Conservation (phyloP, 2,888 invertebrate species). For the Noctua fimbriata region DNA sequence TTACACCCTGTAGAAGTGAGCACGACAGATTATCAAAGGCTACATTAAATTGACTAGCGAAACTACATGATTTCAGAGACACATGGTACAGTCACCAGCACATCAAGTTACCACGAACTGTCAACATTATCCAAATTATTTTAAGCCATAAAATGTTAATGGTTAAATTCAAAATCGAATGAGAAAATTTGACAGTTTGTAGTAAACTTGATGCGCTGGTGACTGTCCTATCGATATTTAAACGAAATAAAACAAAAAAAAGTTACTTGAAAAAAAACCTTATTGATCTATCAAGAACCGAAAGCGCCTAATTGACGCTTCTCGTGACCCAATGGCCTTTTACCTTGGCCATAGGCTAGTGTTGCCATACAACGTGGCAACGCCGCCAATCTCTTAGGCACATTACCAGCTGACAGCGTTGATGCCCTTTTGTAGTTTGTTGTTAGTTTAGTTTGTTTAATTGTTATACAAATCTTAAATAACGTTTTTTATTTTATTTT, state of each 20-base stretch:
- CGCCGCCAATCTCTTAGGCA: neutral
- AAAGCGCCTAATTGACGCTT: neutral
- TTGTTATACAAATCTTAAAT: neutral
- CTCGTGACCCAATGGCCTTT: neutral
- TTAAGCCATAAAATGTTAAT: too few relatives aligned
- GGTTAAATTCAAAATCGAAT: too few relatives aligned
- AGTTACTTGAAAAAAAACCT: too few relatives aligned
- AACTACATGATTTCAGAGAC: neutral
- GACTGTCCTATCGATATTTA: neutral
- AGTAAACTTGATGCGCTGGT: neutral
- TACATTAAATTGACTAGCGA: neutral
- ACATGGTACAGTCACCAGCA: too few relatives aligned
- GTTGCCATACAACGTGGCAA: neutral
- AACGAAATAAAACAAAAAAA: too few relatives aligned
- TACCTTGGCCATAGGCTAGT: neutral
- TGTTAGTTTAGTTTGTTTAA: neutral
- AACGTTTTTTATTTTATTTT: neutral
- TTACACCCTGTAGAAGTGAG: neutral
- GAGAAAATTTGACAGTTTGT: neutral
- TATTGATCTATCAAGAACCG: neutral
- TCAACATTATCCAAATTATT: too few relatives aligned
- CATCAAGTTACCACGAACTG: too few relatives aligned
- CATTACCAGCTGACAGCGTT: neutral
- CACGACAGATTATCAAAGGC: neutral
- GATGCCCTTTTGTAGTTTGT: neutral